A percentile compares a stretch with the other conserved stretches of the same genome.
phyloP scores from a whole-genome alignment of 2,888 invertebrate genomes.

The Villa cingulata region DNA sequence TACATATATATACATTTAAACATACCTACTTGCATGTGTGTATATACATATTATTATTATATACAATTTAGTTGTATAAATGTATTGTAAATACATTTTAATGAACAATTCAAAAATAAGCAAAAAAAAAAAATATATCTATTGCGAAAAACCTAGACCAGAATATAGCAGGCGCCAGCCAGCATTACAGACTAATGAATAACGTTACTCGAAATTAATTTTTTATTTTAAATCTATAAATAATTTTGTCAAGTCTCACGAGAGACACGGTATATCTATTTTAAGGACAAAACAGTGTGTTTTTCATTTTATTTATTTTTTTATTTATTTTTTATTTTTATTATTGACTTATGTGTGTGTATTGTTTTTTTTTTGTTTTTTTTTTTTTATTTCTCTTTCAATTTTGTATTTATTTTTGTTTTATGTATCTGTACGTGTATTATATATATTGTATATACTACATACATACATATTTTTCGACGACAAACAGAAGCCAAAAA shows the following conservation, averaged over 20 bases:
- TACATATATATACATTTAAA: background rate
- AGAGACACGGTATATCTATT: background rate
- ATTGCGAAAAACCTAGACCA: conserved; percentile 8
- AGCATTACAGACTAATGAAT: conserved; percentile 12
- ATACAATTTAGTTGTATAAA: no score
- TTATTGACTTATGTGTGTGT: no score
- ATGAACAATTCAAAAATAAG: background rate
- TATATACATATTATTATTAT: no score
- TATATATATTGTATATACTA: background rate
- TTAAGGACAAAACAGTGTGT: background rate
- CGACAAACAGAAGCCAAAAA: no score
- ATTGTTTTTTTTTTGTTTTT: no score
- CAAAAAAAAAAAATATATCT: background rate
- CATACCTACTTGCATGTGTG: no score
- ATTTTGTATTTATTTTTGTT: background rate
- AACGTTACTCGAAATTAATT: conserved; percentile 9
- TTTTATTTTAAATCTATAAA: conserved; percentile 13
- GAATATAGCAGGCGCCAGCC: conserved; percentile 13
- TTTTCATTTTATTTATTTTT: no score
- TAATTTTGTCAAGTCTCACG: conserved; percentile 5
- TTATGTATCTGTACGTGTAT: background rate
- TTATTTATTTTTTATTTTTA: background rate
- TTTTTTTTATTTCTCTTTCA: no score
- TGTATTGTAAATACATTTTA: no score
- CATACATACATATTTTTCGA: background rate